These are phyloP conservation scores for Eurytoma californica DNA, from an alignment of 2,888 invertebrate genomes.

Conservation along the genomic window DNA sequence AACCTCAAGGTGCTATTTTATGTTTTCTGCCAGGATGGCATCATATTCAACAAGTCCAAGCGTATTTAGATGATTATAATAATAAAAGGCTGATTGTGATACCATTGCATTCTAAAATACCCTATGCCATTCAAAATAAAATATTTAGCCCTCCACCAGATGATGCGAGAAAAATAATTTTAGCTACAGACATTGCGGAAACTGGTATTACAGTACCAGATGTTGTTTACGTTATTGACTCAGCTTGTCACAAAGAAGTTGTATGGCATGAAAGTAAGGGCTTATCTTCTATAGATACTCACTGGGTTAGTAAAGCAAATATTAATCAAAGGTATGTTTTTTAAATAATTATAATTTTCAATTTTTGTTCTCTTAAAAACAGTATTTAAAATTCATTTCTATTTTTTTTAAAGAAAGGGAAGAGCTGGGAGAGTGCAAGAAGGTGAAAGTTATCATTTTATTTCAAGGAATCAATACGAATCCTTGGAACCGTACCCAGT, in stretches of 20 bases:
- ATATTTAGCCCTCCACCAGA: conserved; percentile 71
- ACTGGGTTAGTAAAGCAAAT: conserved; percentile 81
- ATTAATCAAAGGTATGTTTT: conserved; percentile 76
- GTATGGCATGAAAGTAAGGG: conserved; percentile 77
- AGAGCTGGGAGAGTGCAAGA: conserved; percentile 82
- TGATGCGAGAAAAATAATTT: conserved; percentile 81
- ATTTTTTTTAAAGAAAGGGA: conserved; percentile 76
- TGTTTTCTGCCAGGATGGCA: conserved; percentile 87
- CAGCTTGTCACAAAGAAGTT: conserved; percentile 80
- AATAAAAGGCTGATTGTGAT: conserved; percentile 70
- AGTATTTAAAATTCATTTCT: background rate
- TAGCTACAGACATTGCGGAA: conserved; percentile 84
- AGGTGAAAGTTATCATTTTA: conserved; percentile 78
- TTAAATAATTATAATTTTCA: background rate
- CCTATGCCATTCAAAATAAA: conserved; percentile 64
- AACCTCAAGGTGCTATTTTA: conserved; percentile 82
- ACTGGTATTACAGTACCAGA: conserved; percentile 86
- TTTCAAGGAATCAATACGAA: conserved; percentile 75
- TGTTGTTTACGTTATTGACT: conserved; percentile 82
- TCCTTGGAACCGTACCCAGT: conserved; percentile 77
- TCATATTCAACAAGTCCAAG: conserved; percentile 79
- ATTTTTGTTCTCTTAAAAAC: background rate
- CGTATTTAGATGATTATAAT: conserved; percentile 72
- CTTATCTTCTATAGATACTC: conserved; percentile 76
- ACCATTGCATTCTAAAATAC: conserved; percentile 79